Evolutionary conservation across 1,140 invertebrate species (phyloP).

Genomic region (Drosophila athabasca): DNA sequence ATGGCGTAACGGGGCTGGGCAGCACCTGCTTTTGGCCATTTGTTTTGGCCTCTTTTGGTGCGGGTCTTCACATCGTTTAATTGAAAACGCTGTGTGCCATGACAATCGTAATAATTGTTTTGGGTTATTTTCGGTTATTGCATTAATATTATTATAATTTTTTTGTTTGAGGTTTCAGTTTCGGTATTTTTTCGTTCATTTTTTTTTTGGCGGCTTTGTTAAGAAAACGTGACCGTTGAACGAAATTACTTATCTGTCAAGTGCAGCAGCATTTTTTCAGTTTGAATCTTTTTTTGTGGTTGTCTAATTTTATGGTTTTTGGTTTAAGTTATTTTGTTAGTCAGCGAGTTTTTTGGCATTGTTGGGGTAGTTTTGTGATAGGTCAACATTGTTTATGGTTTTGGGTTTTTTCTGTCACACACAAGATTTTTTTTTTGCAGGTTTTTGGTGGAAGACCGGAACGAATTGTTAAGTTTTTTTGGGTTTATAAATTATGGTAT

Average conservation of each 20-base stretch:
- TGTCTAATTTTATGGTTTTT: constrained; percentile 19
- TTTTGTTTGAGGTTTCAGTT: constrained; percentile 17
- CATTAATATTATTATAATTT: constrained; percentile 44
- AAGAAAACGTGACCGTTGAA: constrained; percentile 73
- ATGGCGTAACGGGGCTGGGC: constrained; percentile 23
- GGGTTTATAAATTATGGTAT: constrained; percentile 31
- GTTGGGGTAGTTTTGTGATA: constrained; percentile 44
- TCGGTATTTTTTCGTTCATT: constrained; percentile 11
- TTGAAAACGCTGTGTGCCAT: constrained; percentile 33
- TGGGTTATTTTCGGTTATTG: constrained; percentile 1
- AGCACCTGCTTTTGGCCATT: constrained; percentile 14
- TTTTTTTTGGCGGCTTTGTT: constrained; percentile 41
- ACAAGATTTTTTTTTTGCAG: background rate
- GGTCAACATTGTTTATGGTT: constrained; percentile 62
- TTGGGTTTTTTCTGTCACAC: constrained; percentile 34
- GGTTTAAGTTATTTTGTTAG: constrained; percentile 30
- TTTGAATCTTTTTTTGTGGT: constrained; percentile 26
- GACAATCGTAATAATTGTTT: constrained; percentile 36
- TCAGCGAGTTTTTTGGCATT: constrained; percentile 19
- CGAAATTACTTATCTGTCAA: constrained; percentile 56
- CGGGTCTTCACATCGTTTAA: constrained; percentile 25
- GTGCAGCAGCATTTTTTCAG: constrained; percentile 23
- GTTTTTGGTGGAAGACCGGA: constrained; percentile 41
- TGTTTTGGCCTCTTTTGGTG: constrained; percentile 20
- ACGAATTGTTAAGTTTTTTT: constrained; percentile 49